phyloP scores from a whole-genome alignment of 2,888 invertebrate genomes.

The Polydrusus pterygomalis region DNA sequence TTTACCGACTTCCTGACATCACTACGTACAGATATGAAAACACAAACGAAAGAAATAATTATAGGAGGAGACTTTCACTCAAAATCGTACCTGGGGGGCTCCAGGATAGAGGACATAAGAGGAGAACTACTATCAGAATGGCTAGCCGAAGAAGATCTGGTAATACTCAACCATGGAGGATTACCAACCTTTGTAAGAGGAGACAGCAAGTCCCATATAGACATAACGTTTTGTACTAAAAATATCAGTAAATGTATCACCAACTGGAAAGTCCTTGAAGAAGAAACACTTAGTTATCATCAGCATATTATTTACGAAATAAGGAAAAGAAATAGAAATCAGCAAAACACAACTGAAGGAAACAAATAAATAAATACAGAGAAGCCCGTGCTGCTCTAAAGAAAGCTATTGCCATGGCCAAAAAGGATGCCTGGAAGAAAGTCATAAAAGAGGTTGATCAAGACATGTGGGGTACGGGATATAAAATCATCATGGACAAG shows the following conservation, averaged over 20 bases:
- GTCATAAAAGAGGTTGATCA: conserved; percentile 44
- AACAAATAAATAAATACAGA: too few species aligned
- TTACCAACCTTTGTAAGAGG: too few species aligned
- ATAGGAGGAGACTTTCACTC: conserved; percentile 44
- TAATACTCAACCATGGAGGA: too few species aligned
- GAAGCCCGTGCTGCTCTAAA: too few species aligned
- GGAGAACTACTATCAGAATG: conserved; percentile 38
- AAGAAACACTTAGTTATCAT: conserved; percentile 39
- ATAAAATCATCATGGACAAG: conserved; percentile 45
- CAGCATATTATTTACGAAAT: conserved; percentile 26
- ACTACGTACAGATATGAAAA: background rate
- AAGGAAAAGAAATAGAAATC: too few species aligned
- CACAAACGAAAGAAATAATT: conserved; percentile 9
- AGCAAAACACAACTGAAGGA: too few species aligned
- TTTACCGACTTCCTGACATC: conserved; percentile 1
- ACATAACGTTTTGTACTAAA: conserved; percentile 27
- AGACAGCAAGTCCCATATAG: too few species aligned
- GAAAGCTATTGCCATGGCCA: too few species aligned
- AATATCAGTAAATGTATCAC: background rate
- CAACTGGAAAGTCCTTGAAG: conserved; percentile 37
- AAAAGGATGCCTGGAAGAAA: conserved; percentile 30
- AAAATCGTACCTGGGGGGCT: conserved; percentile 40
- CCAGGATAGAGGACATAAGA: conserved; percentile 10
- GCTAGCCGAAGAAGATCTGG: background rate
- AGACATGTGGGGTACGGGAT: conserved; percentile 50